These are phyloP conservation scores for Drosophila yooni DNA, from an alignment of 2,888 invertebrate species.

Conservation along the genomic window DNA sequence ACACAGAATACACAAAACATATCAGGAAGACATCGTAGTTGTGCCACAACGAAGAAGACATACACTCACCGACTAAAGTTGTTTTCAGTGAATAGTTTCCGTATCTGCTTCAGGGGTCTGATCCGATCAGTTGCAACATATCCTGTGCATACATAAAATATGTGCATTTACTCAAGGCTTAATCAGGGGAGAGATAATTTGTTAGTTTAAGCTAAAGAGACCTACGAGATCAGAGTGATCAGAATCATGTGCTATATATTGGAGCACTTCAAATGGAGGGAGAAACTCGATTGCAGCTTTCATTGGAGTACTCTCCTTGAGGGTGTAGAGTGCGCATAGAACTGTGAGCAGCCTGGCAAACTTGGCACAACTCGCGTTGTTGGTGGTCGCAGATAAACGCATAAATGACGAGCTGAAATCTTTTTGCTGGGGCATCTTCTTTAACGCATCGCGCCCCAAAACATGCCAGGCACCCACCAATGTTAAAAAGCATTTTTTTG, in stretches of 20 bases:
- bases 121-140: background rate
- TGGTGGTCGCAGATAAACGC: conserved; percentile 75
- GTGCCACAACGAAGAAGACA: background rate
- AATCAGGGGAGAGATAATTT: background rate
- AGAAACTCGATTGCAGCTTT: background rate
- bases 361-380: conserved; percentile 61
- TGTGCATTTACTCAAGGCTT: no score
- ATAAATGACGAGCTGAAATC: conserved; percentile 80
- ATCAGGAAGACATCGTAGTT: background rate
- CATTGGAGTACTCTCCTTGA: background rate
- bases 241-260: background rate
- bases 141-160: no score
- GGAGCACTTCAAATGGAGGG: background rate
- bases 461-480: conserved; percentile 27
- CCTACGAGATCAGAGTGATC: background rate
- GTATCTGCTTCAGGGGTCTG: background rate
- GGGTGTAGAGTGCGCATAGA: background rate
- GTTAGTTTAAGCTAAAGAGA: background rate
- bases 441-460: conserved; percentile 29
- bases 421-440: conserved; percentile 72
- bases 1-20: background rate
- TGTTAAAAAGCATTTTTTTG: conserved; percentile 78
- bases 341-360: conserved; percentile 23
- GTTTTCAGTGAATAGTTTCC: background rate
- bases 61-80: background rate